Evolutionary conservation across 2,888 invertebrate genomes (phyloP), one percentile per base, ranked within the genome.

Genomic region (Meteorus colon): DNA sequence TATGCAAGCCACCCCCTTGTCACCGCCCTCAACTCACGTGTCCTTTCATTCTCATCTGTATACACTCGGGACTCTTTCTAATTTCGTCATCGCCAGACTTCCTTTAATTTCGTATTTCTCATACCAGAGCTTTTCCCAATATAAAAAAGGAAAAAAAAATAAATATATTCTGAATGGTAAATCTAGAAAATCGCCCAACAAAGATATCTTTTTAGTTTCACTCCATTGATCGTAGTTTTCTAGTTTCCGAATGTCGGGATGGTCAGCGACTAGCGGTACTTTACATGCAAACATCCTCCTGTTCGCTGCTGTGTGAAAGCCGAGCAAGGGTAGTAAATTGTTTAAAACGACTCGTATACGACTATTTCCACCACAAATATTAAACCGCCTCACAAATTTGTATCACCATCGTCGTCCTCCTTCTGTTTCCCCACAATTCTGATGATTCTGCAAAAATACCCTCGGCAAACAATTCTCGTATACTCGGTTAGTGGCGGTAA

Each of bases 1-100:
- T 88, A 86, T 87, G 88, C 88, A 89, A 89, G 89, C 78, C 75
- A 77, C 77, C 69, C 67, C 48, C 71, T 77, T 71, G 63, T 69
- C 75, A 76, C 74, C 77, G 76, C 74, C 73, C 69, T 78, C 74
- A 79, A 77, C 77, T 73, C 66, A 72, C 72, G 75, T 74, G 73
- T 76, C 74, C 78, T 74, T 77, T 74, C 69, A 67, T 75, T 48
- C 51, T 37, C 68, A 67, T 70, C 48, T 63, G 63, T 70, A 51
- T 74, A 62, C 76, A 76, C 74, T 60, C 41, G 74, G 63, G 78
- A 71, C 67, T 80, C 77, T 75, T 78, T 77, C 74, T 77, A 79
- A 82, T 81, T 80, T 78, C 65, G 78, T 74, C 76, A 74, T 78
- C 76, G 74, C 75, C 77, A 77, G 75, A 79, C 74, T 78, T 79